Evolutionary conservation across 2,888 invertebrate species (phyloP), one percentile per base, ranked within the genome.

Genomic region (Ctenicera cuprea): DNA sequence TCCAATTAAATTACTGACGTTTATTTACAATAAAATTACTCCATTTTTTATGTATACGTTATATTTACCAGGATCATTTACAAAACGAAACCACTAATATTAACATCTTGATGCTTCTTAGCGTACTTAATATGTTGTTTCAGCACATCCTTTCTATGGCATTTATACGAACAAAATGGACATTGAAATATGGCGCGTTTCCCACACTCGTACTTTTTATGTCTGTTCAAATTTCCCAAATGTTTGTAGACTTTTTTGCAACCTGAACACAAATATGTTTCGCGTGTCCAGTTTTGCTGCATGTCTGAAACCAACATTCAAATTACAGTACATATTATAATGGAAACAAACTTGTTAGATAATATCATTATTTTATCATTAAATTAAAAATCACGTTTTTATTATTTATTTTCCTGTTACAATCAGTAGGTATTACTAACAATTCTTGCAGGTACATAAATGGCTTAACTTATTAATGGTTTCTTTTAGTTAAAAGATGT

Each of bases 161-260:
- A 45, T 45, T 63, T 63, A 30, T 63, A 63, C 7, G 63, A 0
- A 16, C 63, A 63, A 48, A 64, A 45, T 11, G 64, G 64, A 14
- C 64, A 64, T 9, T 48, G 8, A 48, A 26, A 64, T 8, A 20
- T 5, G 12, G 64, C 26, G 5, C 14, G 9, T 33, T 64, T 64
- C 0, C 90, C 90, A 78, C 91, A 91, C 79, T 91, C 91, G 82
- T 90, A 90, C 71, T 89, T 88, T 70, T 90, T 88, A 80, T 91
- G 91, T 62, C 77, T 59, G 11, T 59, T 43, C 16, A 79, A 67
- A 68, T 78, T 72, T 11, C 67, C 65, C 59, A 59, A 50, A 33
- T 75, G 57, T 20, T 43, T 69, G 61, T 77, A 77, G 16, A 59
- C 18, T 45, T 69, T 70, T 38, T 61, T 66, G 38, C 74, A 74